Conservation (phyloP, 2,113 vertebrate genomes). For the Lasiurus borealis region DNA sequence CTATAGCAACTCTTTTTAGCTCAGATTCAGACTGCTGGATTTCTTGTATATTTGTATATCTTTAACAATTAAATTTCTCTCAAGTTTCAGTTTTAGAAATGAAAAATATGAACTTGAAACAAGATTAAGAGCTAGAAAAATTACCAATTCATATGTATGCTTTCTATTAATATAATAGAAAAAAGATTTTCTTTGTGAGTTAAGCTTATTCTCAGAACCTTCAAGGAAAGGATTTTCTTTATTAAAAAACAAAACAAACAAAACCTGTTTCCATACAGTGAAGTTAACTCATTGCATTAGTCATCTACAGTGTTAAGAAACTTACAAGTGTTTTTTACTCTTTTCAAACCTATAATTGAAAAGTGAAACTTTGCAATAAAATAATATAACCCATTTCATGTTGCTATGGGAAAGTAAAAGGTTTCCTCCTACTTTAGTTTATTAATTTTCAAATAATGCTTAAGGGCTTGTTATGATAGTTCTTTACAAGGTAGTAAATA, state of each 20-base stretch:
- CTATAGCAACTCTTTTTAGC: conserved; percentile 46
- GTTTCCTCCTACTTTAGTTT: conserved; percentile 90
- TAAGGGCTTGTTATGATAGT: conserved; percentile 91
- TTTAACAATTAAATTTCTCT: conserved; percentile 22
- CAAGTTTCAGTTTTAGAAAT: conserved; percentile 42
- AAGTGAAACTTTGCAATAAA: conserved; percentile 90
- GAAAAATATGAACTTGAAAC: conserved; percentile 3
- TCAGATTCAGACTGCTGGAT: conserved; percentile 4
- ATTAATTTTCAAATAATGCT: conserved; percentile 93
- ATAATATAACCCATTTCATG: conserved; percentile 86
- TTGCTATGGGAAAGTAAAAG: conserved; percentile 89
- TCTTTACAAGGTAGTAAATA: conserved; percentile 91
- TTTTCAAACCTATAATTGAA: conserved; percentile 91
- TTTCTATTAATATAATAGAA: conserved; percentile 80
- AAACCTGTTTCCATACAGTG: conserved; percentile 84
- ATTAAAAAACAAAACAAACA: neutral
- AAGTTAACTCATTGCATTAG: conserved; percentile 85
- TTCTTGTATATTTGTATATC: conserved; percentile 6
- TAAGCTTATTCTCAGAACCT: conserved; percentile 79
- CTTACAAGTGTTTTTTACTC: conserved; percentile 91
- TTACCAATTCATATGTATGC: conserved; percentile 63
- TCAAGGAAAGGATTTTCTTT: conserved; percentile 83
- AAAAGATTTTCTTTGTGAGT: conserved; percentile 84
- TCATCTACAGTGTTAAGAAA: conserved; percentile 89
- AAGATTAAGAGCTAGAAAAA: conserved; percentile 65